Conservation (phyloP, 2,113 vertebrate genomes). For the Forbesichthys papilliferus region DNA sequence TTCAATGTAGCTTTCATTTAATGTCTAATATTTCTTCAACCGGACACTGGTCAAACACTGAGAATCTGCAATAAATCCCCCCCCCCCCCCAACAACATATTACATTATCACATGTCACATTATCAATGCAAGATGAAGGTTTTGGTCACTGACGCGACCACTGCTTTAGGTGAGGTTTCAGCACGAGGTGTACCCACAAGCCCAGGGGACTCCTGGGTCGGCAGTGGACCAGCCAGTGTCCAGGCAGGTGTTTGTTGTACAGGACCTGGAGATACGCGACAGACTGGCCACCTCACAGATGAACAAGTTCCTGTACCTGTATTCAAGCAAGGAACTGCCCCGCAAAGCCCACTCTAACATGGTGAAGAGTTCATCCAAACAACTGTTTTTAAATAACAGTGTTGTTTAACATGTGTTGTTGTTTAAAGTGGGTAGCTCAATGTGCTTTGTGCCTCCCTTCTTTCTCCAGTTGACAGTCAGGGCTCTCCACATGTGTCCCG, state of each 20-base stretch:
- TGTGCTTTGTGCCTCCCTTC: conserved; percentile 8
- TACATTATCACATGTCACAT: not conserved
- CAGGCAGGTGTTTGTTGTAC: conserved; percentile 91
- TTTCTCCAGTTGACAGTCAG: conserved; percentile 86
- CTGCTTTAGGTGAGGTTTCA: conserved; percentile 89
- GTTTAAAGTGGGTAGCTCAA: not conserved
- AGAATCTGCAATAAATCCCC: too few species aligned
- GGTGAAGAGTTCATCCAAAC: conserved; percentile 67
- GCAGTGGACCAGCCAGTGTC: conserved; percentile 86
- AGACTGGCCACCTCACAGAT: conserved; percentile 95
- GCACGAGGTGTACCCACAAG: conserved; percentile 90
- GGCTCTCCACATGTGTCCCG: conserved; percentile 91
- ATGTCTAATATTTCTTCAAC: not conserved
- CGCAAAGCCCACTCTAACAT: conserved; percentile 95
- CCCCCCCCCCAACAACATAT: too few species aligned
- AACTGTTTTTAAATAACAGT: not conserved
- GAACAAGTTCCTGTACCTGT: conserved; percentile 98
- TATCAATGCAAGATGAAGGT: not conserved
- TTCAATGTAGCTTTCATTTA: not conserved
- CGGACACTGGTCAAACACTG: too few species aligned
- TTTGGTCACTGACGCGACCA: conserved; percentile 1
- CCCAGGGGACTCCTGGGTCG: conserved; percentile 59
- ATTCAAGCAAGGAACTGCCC: conserved; percentile 95
- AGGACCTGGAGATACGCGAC: conserved; percentile 95
- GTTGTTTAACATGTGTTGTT: not conserved